A percentile compares a stretch with the other conserved stretches of the same genome.
Conservation (phyloP, 2,797 vertebrate genomes). For the Macropus fuliginosus region DNA sequence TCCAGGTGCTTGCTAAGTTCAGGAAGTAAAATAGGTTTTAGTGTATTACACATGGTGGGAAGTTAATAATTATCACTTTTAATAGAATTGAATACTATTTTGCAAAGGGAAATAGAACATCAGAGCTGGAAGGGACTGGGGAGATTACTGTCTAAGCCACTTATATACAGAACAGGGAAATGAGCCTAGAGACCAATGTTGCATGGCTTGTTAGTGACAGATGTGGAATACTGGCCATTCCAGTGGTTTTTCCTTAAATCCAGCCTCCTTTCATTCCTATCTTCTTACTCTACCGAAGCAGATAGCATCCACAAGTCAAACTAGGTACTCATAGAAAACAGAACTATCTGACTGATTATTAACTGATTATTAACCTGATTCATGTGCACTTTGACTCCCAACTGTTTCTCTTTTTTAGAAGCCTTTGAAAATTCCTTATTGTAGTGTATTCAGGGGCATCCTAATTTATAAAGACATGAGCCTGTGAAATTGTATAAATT, state of each 20-base stretch:
- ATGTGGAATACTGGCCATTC: not conserved
- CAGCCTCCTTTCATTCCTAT: not conserved
- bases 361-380: no score
- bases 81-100: not conserved
- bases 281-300: accelerated
- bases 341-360: not conserved
- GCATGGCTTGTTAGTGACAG: not conserved
- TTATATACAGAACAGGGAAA: no score
- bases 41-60: not conserved
- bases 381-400: not conserved
- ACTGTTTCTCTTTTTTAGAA: not conserved
- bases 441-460: not conserved
- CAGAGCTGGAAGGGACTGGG: not conserved
- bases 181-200: not conserved
- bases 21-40: not conserved
- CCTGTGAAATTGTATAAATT: not conserved
- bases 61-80: not conserved
- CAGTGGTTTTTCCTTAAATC: not conserved
- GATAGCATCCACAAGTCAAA: not conserved
- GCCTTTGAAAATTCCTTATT: no score
- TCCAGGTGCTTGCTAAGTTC: not conserved
- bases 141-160: not conserved
- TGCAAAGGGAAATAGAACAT: no score
- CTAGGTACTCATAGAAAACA: not conserved
- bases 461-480: not conserved